Percentiles rank a stretch among this genome's conserved stretches.
Evolutionary conservation across 2,113 vertebrate species (phyloP).

Genomic region (Platichthys flesus): DNA sequence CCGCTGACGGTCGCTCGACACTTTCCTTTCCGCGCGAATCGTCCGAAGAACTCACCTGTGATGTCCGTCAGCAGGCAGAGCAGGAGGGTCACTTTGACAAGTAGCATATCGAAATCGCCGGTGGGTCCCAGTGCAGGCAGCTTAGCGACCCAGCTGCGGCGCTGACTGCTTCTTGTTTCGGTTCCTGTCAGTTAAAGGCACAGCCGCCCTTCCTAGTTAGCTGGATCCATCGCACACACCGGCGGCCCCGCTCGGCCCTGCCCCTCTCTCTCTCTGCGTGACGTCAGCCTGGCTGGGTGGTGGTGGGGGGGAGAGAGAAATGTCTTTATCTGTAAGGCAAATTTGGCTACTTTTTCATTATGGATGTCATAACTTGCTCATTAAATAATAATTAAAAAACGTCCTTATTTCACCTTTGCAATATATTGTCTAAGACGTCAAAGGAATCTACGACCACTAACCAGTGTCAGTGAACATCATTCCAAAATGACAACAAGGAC

Average conservation of each 20-base stretch:
- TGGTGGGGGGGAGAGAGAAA: too few relatives aligned
- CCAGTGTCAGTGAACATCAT: too few relatives aligned
- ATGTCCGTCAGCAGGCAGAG: slow-evolving; percentile 66
- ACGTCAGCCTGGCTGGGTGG: neutral
- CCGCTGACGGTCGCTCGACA: slow-evolving; percentile 26
- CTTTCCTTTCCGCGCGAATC: slow-evolving; percentile 34
- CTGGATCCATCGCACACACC: slow-evolving; percentile 55
- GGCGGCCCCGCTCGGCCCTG: neutral
- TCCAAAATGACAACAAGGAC: too few relatives aligned
- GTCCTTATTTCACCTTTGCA: too few relatives aligned
- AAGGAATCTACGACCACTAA: too few relatives aligned
- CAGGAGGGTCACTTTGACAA: slow-evolving; percentile 67
- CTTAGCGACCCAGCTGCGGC: slow-evolving; percentile 32
- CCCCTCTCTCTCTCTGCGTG: too few relatives aligned
- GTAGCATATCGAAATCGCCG: slow-evolving; percentile 72
- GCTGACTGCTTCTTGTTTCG: slow-evolving; percentile 58
- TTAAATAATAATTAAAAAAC: too few relatives aligned
- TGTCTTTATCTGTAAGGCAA: too few relatives aligned
- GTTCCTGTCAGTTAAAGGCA: slow-evolving; percentile 70
- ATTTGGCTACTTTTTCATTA: too few relatives aligned
- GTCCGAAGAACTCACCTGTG: slow-evolving; percentile 71
- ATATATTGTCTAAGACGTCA: too few relatives aligned
- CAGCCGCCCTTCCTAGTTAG: slow-evolving; percentile 66
- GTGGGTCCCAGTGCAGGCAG: slow-evolving; percentile 11
- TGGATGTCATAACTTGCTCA: too few relatives aligned